These are phyloP conservation scores for Excalfactoria chinensis DNA, from an alignment of 2,113 vertebrate species.

Conservation along the genomic window DNA sequence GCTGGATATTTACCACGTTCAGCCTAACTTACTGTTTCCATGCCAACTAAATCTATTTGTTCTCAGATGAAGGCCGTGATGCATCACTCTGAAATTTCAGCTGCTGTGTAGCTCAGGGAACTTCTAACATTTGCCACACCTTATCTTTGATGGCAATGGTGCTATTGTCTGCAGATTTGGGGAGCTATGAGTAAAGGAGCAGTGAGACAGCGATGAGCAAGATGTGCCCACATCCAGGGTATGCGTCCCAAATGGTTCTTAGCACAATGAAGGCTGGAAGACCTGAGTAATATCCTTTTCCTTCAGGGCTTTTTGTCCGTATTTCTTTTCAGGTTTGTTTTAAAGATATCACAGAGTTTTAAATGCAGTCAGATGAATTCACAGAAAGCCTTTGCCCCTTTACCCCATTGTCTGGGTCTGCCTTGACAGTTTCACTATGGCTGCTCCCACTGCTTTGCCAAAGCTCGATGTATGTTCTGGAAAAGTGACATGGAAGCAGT, in stretches of 20 bases:
- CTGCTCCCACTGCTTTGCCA: not conserved
- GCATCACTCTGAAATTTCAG: conserved; percentile 54
- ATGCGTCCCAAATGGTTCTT: not conserved
- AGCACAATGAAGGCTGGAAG: not conserved
- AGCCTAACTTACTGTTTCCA: conserved; percentile 74
- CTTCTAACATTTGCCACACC: conserved; percentile 62
- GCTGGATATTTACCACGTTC: conserved; percentile 78
- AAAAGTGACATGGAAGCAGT: not conserved
- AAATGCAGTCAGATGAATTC: not conserved
- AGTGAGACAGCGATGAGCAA: not conserved
- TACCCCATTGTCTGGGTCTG: not conserved
- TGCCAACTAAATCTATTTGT: conserved; percentile 80
- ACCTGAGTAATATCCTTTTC: not conserved
- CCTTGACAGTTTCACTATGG: not conserved
- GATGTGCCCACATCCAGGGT: rapidly evolving
- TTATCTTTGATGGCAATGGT: conserved; percentile 35
- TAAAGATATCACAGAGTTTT: not conserved
- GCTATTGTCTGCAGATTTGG: conserved; percentile 3
- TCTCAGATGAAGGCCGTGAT: conserved; percentile 72
- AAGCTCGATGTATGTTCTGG: not conserved
- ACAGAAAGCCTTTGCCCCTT: not conserved
- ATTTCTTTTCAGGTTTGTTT: not conserved
- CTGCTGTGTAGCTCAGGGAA: conserved; percentile 39
- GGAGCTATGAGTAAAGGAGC: conserved; percentile 5
- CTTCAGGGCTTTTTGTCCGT: not conserved